These are phyloP conservation scores for Drosophila nigromelanica DNA, from an alignment of 1,140 invertebrate genomes.

Conservation along the genomic window DNA sequence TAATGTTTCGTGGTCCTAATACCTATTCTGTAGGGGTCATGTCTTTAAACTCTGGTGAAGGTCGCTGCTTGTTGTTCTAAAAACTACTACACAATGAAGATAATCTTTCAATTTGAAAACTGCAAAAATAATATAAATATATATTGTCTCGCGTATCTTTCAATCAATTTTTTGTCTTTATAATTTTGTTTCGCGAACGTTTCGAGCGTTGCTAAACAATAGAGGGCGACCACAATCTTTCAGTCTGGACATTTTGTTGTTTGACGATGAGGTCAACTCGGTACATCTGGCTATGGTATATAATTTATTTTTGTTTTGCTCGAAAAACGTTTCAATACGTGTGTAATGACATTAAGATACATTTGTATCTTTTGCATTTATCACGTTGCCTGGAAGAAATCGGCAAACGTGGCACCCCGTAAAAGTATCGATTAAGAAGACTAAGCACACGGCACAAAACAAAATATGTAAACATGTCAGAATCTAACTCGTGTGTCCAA, in stretches of 20 bases:
- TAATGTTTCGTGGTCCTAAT: slow-evolving; percentile 13
- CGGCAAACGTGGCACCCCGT: slow-evolving; percentile 36
- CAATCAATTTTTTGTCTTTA: slow-evolving; percentile 26
- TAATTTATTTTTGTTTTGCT: neutral
- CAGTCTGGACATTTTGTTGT: slow-evolving; percentile 2
- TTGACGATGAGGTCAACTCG: slow-evolving; percentile 46
- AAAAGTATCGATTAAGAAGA: slow-evolving; percentile 65
- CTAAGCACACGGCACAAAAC: slow-evolving; percentile 33
- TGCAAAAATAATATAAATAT: slow-evolving; percentile 24
- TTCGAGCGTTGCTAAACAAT: slow-evolving; percentile 25
- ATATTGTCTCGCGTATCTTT: slow-evolving; percentile 26
- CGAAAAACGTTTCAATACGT: slow-evolving; percentile 33
- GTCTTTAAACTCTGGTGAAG: slow-evolving; percentile 26
- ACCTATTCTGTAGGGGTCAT: slow-evolving; percentile 9
- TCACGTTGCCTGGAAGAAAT: no score
- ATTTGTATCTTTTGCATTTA: slow-evolving; percentile 44
- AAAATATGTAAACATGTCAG: slow-evolving; percentile 73
- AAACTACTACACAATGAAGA: slow-evolving; percentile 18
- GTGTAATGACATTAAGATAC: slow-evolving; percentile 47
- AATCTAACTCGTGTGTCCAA: slow-evolving; percentile 67
- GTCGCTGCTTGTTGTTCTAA: slow-evolving; percentile 27
- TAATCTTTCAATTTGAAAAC: slow-evolving; percentile 23
- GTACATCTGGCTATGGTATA: neutral
- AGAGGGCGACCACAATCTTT: neutral
- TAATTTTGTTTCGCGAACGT: neutral